Base-by-base conservation (phyloP, 2,888 invertebrate genomes). In the Plemyria rubiginata region DNA sequence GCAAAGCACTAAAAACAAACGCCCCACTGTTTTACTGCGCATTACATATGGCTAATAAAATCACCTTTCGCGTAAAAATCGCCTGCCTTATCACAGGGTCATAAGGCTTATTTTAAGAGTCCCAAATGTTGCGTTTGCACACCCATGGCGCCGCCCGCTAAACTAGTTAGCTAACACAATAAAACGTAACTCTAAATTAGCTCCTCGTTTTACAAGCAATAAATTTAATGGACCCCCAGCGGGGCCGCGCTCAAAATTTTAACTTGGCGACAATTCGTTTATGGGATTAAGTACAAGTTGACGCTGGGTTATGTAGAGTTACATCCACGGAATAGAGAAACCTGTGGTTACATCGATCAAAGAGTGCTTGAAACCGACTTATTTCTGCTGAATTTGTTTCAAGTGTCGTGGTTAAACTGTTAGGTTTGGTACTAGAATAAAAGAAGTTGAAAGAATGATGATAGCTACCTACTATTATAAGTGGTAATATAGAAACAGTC, bases 171-270 rank as follows among this genome's bases (percentile, higher is more conserved):
- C 83, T 87, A 89, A 91, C 88, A 90, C 86, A 90, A 91, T 92
- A 91, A 90, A 92, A 88, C 81, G 87, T 84, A 83, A 86, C 89
- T 90, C 84, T 81, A 88, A 91, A 92, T 92, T 92, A 92, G 90
- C 91, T 88, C 76, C 85, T 88, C 91, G 90, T 87, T 91, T 92
- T 92, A 91, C 91, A 89, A 88, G 87, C 88, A 91, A 90, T 91
- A 89, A 91, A 91, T 89, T 88, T 89, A 90, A 91, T 90, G 84
- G 88, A 82, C 87, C 79, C 79, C 81, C 76, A 70, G 75, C 70
- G 81, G 83, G 84, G 84, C 80, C 78, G 82, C 81, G 84, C 80
- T 85, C 80, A 75, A 87, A 89, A 87, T 86, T 87, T 87, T 80
- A 82, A 90, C 83, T 84, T 77, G 62, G 81, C 79, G 86, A 88